Percentiles rank a stretch among this genome's conserved stretches.
Evolutionary conservation across 2,113 vertebrate species (phyloP).

Genomic region (Mesocricetus auratus): DNA sequence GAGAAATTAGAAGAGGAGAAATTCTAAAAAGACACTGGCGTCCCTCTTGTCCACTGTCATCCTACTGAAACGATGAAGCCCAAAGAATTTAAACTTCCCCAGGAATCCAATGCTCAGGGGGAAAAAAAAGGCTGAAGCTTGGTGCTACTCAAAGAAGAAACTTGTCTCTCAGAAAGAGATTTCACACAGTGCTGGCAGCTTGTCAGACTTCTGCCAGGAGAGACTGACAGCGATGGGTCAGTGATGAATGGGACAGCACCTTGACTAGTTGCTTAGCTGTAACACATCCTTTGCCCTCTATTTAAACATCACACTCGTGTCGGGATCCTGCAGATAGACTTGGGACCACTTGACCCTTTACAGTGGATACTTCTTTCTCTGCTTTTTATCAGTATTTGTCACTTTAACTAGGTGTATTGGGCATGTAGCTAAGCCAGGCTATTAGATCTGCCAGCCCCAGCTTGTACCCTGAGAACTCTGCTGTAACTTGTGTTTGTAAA

Average conservation of each 20-base stretch:
- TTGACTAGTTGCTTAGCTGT: background rate
- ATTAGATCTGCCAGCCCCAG: background rate
- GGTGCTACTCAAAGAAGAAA: background rate
- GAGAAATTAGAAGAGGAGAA: background rate
- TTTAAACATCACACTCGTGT: background rate
- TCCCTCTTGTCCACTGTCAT: background rate
- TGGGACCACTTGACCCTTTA: background rate
- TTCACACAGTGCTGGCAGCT: background rate
- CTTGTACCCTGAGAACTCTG: background rate
- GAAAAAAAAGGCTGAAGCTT: background rate
- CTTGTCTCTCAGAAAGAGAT: background rate
- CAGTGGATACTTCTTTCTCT: background rate
- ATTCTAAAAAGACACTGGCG: background rate
- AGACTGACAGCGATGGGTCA: background rate
- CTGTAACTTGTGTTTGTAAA: background rate
- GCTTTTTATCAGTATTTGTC: background rate
- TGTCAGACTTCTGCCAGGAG: background rate
- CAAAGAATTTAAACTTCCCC: background rate
- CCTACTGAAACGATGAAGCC: background rate
- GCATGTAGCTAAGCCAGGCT: background rate
- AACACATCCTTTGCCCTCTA: background rate
- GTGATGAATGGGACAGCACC: background rate
- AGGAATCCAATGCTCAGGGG: background rate
- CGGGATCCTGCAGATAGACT: background rate
- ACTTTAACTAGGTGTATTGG: background rate